Evolutionary conservation across 1,140 invertebrate species (phyloP), one percentile per base, ranked within the genome.

Genomic region (Ganaspis sp.): DNA sequence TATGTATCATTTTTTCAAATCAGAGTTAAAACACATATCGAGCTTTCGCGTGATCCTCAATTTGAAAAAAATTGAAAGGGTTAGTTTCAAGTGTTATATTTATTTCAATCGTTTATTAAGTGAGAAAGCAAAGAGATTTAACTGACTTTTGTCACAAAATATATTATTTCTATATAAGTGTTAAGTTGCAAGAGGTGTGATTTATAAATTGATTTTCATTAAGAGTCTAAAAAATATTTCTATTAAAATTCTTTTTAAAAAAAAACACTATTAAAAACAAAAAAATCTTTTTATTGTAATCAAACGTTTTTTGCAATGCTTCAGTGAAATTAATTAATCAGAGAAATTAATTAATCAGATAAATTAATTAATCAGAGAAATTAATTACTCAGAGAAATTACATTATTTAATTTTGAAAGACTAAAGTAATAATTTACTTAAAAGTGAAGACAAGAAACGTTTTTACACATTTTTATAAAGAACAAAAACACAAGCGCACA

Each of bases 1-100:
- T 26, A 64, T 29, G 12, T 26, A 29, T n/a, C 15, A n/a, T 64
- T 29, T 64, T 64, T 21, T 12, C 58, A 64, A 64, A 64, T 64
- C 23, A n/a, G 58, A 64, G 58, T 64, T 64, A 26, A 64, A 29
- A 64, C 58, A 64, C 58, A 64, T 64, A 64, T 64, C 58, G 58
- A 64, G 58, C 58, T 64, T 29, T 64, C 26, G 58, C 58, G 58
- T 64, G 5, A 29, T 29, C 26, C 26, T 29, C 12, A 64, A 26
- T 26, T 64, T 34, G 0, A 64, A 29, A 64, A 29, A 23, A 64
- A 64, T 12, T 64, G 15, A 64, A 12, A 34, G 26, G 58, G 23
- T 15, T 17, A 64, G 15, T 64, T 64, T 29, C 23, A 64, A 34
- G 23, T 34, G 26, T 64, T 29, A 64, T 64, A 34, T 64, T 64